These are phyloP conservation scores for Origma solitaria DNA, from an alignment of 2,113 vertebrate genomes.

Conservation along the genomic window DNA sequence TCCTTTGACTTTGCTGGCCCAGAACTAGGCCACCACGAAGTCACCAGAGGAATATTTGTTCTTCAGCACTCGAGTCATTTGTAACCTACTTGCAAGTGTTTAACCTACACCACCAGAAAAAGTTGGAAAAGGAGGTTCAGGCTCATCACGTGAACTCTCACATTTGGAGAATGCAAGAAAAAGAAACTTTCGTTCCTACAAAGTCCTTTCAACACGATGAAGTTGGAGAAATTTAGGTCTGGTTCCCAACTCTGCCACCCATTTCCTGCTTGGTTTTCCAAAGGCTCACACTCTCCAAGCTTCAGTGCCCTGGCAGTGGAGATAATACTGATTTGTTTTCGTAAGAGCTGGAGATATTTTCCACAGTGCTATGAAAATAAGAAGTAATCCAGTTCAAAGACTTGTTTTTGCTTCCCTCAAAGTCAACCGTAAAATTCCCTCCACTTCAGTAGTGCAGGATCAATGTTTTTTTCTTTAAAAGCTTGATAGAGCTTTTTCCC, in stretches of 20 bases:
- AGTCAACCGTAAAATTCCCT: constrained; percentile 13
- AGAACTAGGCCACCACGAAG: constrained; percentile 61
- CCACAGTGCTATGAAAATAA: neutral
- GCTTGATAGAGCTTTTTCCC: neutral
- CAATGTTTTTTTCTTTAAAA: neutral
- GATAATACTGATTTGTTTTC: neutral
- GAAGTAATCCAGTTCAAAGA: constrained; percentile 15
- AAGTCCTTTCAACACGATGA: neutral
- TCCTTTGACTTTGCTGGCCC: constrained; percentile 52
- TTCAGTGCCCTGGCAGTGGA: neutral
- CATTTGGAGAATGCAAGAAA: rapidly evolving
- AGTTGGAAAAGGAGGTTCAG: neutral
- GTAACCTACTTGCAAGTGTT: constrained; percentile 51
- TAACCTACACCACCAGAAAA: neutral
- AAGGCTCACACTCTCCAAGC: neutral
- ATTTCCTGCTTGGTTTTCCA: neutral
- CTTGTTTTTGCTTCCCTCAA: constrained; percentile 21
- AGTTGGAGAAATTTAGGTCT: neutral
- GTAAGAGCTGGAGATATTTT: neutral
- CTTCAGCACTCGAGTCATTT: constrained; percentile 32
- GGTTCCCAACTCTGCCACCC: neutral
- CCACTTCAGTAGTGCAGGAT: neutral
- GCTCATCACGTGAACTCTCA: neutral
- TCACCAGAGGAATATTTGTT: constrained; percentile 61
- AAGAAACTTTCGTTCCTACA: neutral